These are phyloP conservation scores for Nomada fucata DNA, from an alignment of 2,888 invertebrate species.

Conservation along the genomic window DNA sequence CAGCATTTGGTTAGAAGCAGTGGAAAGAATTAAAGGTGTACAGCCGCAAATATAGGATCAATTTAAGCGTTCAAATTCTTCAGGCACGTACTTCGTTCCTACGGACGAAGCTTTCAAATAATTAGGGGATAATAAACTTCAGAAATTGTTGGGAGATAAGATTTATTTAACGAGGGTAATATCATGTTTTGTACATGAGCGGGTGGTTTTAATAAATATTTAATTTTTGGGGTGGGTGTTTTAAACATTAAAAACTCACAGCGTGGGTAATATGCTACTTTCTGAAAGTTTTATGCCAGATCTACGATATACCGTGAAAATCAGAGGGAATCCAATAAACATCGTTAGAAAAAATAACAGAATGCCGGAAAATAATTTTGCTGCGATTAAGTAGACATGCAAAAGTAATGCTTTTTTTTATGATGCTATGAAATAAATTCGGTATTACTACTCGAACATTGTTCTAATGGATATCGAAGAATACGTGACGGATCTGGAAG, in stretches of 20 bases:
- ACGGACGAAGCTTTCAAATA: conserved; percentile 45
- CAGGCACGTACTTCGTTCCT: conserved; percentile 47
- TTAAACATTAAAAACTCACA: conserved; percentile 45
- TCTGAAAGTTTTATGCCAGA: conserved; percentile 46
- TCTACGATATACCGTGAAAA: conserved; percentile 31
- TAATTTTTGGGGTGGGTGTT: background rate
- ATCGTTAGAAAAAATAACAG: conserved; percentile 31
- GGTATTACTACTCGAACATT: conserved; percentile 43
- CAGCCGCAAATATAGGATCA: conserved; percentile 41
- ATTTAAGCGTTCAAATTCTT: conserved; percentile 42
- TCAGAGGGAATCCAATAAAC: conserved; percentile 27
- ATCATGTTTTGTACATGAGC: background rate
- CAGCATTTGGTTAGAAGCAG: conserved; percentile 47
- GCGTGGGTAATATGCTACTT: conserved; percentile 45
- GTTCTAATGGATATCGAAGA: conserved; percentile 20
- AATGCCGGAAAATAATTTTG: conserved; percentile 23
- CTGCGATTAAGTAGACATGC: background rate
- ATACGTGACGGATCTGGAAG: background rate
- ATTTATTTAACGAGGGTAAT: conserved; percentile 45
- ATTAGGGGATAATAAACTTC: conserved; percentile 27
- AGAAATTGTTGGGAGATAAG: conserved; percentile 34
- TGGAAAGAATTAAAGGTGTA: conserved; percentile 39
- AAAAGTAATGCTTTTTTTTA: too few relatives aligned
- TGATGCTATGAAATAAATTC: conserved; percentile 56
- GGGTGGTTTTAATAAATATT: background rate